Evolutionary conservation across 2,797 vertebrate genomes (phyloP).

Genomic region (Anniella stebbinsi): DNA sequence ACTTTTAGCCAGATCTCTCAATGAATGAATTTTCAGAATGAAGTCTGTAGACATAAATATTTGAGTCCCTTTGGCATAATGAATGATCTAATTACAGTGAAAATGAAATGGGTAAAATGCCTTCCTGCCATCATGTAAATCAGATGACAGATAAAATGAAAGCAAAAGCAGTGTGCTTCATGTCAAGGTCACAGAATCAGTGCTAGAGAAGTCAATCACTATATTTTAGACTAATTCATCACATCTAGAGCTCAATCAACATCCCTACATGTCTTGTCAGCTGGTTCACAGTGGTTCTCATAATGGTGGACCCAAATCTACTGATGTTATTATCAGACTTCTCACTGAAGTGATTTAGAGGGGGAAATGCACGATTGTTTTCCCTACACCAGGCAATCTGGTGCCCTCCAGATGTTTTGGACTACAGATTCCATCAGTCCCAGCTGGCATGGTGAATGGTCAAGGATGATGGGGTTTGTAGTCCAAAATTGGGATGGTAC

Average conservation of each 20-base stretch:
- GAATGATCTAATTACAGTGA: not conserved
- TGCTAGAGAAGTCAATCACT: not conserved
- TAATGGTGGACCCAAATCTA: accelerated
- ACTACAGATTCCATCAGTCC: not conserved
- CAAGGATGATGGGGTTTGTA: not conserved
- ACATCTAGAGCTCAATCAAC: not conserved
- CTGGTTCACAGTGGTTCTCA: not conserved
- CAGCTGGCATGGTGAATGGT: not conserved
- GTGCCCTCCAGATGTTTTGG: not conserved
- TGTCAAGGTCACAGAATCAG: not conserved
- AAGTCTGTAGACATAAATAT: conserved; percentile 21
- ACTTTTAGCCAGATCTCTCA: not conserved
- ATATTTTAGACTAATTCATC: not conserved
- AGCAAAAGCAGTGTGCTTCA: conserved; percentile 12
- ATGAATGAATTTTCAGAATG: not conserved
- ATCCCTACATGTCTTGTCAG: not conserved
- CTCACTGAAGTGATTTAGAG: not conserved
- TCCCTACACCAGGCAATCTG: not conserved
- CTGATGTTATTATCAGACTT: not conserved
- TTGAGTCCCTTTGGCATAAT: not conserved
- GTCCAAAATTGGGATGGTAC: not conserved
- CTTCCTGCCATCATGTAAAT: conserved; percentile 4
- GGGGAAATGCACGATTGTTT: not conserved
- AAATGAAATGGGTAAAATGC: conserved; percentile 31
- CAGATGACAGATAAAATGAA: not conserved